phyloP scores from a whole-genome alignment of 1,140 invertebrate species.

The Luehdorfia chinensis region DNA sequence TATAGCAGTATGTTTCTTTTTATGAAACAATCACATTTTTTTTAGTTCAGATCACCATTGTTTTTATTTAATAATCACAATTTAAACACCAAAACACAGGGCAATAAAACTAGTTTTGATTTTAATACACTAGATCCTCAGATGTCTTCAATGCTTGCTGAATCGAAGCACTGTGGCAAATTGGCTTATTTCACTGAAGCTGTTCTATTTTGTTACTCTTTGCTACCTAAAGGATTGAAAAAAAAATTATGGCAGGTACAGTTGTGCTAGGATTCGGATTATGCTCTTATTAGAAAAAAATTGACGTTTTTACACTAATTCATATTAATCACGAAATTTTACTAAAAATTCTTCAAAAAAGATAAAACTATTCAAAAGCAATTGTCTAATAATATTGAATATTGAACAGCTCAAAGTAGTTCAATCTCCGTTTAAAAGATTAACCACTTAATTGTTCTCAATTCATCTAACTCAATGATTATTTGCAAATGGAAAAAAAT shows the following conservation, averaged over 20 bases:
- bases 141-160: slow-evolving; percentile 95
- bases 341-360: no score
- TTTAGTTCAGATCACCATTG: slow-evolving; percentile 46
- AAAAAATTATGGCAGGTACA: not conserved
- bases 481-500: slow-evolving; percentile 1
- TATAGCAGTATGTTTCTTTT: slow-evolving; percentile 49
- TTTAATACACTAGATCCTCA: slow-evolving; percentile 83
- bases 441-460: no score
- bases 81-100: slow-evolving; percentile 58
- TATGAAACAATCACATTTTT: slow-evolving; percentile 64
- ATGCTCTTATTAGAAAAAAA: not conserved
- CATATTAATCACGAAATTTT: no score
- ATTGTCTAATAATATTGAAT: no score
- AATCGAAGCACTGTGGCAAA: slow-evolving; percentile 82
- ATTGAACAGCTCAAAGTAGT: no score
- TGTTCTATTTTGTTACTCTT: slow-evolving; percentile 49
- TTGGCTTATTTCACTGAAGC: slow-evolving; percentile 64
- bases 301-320: no score
- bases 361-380: no score
- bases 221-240: slow-evolving; percentile 14
- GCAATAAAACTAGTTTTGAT: slow-evolving; percentile 59
- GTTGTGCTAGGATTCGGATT: no score
- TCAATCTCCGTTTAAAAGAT: no score
- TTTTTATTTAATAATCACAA: slow-evolving; percentile 52
- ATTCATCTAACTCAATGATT: no score